These are phyloP conservation scores for Amaurobius ferox DNA, from an alignment of 2,888 invertebrate genomes.

Conservation along the genomic window DNA sequence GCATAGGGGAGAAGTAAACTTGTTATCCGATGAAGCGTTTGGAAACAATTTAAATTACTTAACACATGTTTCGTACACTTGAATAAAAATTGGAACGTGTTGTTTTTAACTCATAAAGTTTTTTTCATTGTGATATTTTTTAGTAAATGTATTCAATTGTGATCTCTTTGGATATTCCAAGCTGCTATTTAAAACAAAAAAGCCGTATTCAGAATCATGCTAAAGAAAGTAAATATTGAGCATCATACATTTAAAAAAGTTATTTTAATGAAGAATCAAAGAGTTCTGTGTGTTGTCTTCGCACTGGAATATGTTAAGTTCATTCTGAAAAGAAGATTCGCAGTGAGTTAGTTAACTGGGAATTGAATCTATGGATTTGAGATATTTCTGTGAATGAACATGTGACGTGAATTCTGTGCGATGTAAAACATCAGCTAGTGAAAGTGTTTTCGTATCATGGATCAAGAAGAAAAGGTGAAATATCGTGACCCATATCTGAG, in stretches of 20 bases:
- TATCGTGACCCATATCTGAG: slow-evolving; percentile 35
- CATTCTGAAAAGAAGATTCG: no score
- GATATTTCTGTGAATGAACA: no score
- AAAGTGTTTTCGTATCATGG: slow-evolving; percentile 30
- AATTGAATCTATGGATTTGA: no score
- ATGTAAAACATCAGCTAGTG: neutral
- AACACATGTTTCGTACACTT: neutral
- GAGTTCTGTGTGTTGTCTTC: no score
- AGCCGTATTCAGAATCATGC: neutral
- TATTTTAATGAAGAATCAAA: no score
- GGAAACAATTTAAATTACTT: neutral
- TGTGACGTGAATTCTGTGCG: neutral
- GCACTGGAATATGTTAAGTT: no score
- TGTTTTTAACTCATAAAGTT: neutral
- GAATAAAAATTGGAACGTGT: neutral
- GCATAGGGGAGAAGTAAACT: neutral
- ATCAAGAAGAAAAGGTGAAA: neutral
- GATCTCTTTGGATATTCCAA: neutral
- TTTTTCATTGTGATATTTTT: neutral
- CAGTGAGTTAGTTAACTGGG: no score
- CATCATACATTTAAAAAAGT: neutral
- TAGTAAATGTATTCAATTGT: neutral
- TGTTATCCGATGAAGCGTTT: neutral
- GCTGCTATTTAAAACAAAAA: neutral
- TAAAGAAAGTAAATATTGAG: neutral